These are phyloP conservation scores for Labeo rohita DNA, from an alignment of 2,113 vertebrate species.

Conservation along the genomic window DNA sequence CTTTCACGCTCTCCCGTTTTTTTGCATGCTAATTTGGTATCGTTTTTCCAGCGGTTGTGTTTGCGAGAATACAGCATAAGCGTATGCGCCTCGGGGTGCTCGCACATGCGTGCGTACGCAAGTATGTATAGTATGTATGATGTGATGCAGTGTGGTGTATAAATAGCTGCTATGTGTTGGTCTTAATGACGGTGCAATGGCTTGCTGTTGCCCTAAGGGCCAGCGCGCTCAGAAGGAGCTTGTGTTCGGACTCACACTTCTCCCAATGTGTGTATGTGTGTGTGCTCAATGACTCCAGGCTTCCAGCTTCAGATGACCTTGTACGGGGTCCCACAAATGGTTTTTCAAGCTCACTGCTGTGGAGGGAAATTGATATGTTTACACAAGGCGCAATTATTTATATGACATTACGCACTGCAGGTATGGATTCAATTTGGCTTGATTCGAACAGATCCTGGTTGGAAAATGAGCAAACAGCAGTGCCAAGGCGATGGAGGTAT, in stretches of 20 bases:
- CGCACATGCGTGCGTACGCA: constrained; percentile 11
- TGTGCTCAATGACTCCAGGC: constrained; percentile 51
- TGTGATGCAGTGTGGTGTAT: constrained; percentile 50
- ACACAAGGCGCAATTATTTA: constrained; percentile 57
- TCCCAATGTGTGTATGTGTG: constrained; percentile 16
- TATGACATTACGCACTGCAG: constrained; percentile 53
- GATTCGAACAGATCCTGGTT: constrained; percentile 49
- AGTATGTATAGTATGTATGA: constrained; percentile 40
- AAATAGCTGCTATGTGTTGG: constrained; percentile 59
- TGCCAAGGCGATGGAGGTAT: not conserved
- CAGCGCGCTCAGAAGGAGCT: constrained; percentile 51
- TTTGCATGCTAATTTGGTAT: constrained; percentile 21
- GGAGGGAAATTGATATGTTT: constrained; percentile 63
- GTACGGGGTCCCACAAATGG: constrained; percentile 60
- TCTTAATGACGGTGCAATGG: constrained; percentile 62
- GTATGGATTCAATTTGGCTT: constrained; percentile 56
- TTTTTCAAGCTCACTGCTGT: constrained; percentile 46
- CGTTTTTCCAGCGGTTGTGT: not conserved
- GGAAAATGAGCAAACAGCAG: constrained; percentile 51
- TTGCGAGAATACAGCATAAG: not conserved
- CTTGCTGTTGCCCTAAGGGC: constrained; percentile 55
- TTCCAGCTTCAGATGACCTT: constrained; percentile 60
- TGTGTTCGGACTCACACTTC: constrained; percentile 40
- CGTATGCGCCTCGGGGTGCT: constrained; percentile 7
- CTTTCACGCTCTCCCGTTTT: not conserved